Evolutionary conservation across 2,113 vertebrate species (phyloP).

Genomic region (Columbina picui): DNA sequence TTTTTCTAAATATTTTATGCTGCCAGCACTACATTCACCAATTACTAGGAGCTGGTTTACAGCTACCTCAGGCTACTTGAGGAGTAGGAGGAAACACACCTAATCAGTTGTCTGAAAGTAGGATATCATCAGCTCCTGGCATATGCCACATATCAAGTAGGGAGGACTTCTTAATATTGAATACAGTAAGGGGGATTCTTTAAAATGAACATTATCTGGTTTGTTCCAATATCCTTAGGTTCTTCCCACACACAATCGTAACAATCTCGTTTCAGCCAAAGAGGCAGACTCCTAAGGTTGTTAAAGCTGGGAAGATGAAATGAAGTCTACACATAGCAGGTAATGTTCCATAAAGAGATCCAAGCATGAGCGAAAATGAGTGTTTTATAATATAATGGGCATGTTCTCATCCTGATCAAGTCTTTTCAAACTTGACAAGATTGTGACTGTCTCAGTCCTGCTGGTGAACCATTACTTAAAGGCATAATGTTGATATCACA

Average conservation of each 20-base stretch:
- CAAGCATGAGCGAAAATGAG: background rate
- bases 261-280: background rate
- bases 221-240: background rate
- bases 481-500: background rate
- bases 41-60: background rate
- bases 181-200: background rate
- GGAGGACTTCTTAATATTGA: background rate
- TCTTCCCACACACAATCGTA: background rate
- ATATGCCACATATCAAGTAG: background rate
- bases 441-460: background rate
- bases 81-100: background rate
- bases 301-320: background rate
- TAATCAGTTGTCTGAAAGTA: background rate
- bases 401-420: background rate
- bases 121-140: background rate
- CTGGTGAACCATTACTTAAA: background rate
- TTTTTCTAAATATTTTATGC: conserved; percentile 4
- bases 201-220: background rate
- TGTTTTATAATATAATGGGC: background rate
- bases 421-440: background rate
- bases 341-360: background rate
- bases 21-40: background rate
- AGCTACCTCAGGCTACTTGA: background rate
- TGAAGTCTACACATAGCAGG: background rate
- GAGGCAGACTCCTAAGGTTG: background rate